Percentiles rank a stretch among this genome's conserved stretches.
phyloP scores from a whole-genome alignment of 2,888 invertebrate species.

The Nemapogon koenigi region DNA sequence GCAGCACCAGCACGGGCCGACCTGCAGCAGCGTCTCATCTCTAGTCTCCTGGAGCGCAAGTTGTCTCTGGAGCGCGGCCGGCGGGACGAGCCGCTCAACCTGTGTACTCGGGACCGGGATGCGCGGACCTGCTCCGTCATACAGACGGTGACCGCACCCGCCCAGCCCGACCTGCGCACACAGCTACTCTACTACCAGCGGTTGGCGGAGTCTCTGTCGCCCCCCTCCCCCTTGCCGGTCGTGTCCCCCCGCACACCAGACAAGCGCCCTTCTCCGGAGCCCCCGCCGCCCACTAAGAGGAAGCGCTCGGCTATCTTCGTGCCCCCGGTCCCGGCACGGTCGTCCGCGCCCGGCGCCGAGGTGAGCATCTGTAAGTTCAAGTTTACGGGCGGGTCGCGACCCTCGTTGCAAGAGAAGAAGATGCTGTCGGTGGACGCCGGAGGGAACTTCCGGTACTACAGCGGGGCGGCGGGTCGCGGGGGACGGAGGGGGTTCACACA shows the following conservation, averaged over 20 bases:
- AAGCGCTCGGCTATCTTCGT: slow-evolving; percentile 86
- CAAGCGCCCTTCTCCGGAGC: slow-evolving; percentile 51
- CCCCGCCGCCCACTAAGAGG: slow-evolving; percentile 60
- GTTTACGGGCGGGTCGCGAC: slow-evolving; percentile 90
- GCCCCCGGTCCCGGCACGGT: slow-evolving; percentile 79
- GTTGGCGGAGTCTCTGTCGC: slow-evolving; percentile 63
- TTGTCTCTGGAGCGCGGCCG: slow-evolving; percentile 71
- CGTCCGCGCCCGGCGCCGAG: slow-evolving; percentile 80
- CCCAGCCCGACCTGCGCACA: too few species aligned
- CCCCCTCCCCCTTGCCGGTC: slow-evolving; percentile 41
- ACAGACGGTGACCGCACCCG: slow-evolving; percentile 49
- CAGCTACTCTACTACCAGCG: slow-evolving; percentile 78
- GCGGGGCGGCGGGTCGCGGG: slow-evolving; percentile 84
- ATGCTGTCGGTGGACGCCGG: slow-evolving; percentile 90
- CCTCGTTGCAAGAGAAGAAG: slow-evolving; percentile 88
- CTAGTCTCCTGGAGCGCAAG: slow-evolving; percentile 72
- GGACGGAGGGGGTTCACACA: slow-evolving; percentile 79
- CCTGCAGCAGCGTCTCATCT: slow-evolving; percentile 72
- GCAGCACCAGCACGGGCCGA: slow-evolving; percentile 37
- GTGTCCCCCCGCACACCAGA: too few species aligned
- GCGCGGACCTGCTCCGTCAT: slow-evolving; percentile 65
- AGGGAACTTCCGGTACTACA: slow-evolving; percentile 87
- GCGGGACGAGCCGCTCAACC: slow-evolving; percentile 66
- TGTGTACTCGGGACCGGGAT: slow-evolving; percentile 80
- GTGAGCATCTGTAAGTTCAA: slow-evolving; percentile 94